Base-by-base conservation (phyloP, 2,797 vertebrate species). In the Rallus crepitans region DNA sequence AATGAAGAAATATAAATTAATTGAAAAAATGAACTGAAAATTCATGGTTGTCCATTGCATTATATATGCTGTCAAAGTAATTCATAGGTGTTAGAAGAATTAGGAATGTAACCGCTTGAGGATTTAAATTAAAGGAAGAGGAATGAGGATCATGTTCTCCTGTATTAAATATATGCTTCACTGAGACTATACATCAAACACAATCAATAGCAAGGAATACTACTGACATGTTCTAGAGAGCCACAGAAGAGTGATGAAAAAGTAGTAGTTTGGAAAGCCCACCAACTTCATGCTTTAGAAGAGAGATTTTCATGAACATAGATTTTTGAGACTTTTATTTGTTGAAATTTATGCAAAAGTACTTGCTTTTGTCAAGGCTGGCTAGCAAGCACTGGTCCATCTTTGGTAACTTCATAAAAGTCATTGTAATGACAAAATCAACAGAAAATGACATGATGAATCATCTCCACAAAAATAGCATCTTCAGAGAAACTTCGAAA, bases 191-290 rank as follows among this genome's bases (percentile, higher is more conserved):
- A 94, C 81, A 95, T 88, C 52, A 82, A 89, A 66, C 9, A 24
- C 57, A 84, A 88, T 75, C 65, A 94, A 91, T 76, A 87, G 13
- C 23, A 81, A 89, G 50, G 87, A 92, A 88, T 21, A 59, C 21
- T 19, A 72, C 13, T 59, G 60, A 78, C 18, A 57, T 0, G 6
- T 55, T 91, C 30, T 69, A 57, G 33, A 28, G 30, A 92, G 9
- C 6, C 57, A 61, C 8, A 77, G 57, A 78, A 87, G 8, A 83
- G 42, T 65, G 68, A 75, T 45, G 37, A 61, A 55, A 81, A 78
- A 55, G 16, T 56, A 73, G 6, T 3, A 47, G 19, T 39, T 53
- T 60, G 59, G 39, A 89, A 84, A 87, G 28, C 42, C 20, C 52
- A 83, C 19, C 21, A 66, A 13, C 9, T 39, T 40, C 21, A 63